These are phyloP conservation scores for Apaloderma vittatum DNA, from an alignment of 2,113 vertebrate species.

Conservation along the genomic window DNA sequence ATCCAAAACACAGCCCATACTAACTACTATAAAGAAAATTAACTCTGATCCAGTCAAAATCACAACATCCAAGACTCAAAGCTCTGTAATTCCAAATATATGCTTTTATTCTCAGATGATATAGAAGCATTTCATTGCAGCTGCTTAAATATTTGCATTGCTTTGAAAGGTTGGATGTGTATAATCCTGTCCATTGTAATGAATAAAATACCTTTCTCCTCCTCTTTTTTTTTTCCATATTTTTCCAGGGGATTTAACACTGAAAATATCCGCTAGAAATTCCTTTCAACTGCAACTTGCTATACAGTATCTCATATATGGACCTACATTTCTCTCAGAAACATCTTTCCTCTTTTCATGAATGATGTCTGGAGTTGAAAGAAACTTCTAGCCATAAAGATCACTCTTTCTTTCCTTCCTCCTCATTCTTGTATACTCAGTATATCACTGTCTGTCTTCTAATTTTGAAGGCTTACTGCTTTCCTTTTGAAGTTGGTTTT, in stretches of 20 bases:
- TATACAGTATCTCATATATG: not conserved
- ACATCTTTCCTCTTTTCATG: not conserved
- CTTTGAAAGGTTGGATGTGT: not conserved
- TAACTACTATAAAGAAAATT: not conserved
- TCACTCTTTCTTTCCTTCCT: not conserved
- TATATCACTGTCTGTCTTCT: not conserved
- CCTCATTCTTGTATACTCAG: not conserved
- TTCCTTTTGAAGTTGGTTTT: not conserved
- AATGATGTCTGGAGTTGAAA: not conserved
- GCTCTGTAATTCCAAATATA: not conserved
- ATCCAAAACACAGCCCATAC: not conserved
- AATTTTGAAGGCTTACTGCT: not conserved
- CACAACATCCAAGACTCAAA: not conserved
- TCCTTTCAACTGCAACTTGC: not conserved
- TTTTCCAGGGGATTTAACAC: not conserved
- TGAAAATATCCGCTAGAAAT: not conserved
- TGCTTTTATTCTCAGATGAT: not conserved
- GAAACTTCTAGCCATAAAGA: not conserved
- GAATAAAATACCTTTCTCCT: not conserved
- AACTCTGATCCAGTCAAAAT: not conserved
- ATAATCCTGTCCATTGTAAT: not conserved
- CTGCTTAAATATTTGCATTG: slow-evolving; percentile 12
- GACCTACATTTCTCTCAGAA: not conserved
- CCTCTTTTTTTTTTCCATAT: not conserved
- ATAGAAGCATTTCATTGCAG: not conserved